These are phyloP conservation scores for Anneissia japonica DNA, from an alignment of 35 echinoderm and acorn worm species.

Conservation along the genomic window DNA sequence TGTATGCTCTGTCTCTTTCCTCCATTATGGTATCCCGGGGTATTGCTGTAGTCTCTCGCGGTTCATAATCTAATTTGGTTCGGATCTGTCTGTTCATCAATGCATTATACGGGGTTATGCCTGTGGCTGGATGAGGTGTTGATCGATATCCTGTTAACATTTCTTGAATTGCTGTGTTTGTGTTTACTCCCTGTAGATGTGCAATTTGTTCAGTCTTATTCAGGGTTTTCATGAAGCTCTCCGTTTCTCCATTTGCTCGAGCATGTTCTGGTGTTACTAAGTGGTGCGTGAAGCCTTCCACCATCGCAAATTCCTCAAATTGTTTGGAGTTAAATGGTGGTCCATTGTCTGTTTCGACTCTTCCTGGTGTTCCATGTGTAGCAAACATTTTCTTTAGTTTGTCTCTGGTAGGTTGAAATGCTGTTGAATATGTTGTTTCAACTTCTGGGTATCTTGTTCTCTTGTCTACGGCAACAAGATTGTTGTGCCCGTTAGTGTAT, in stretches of 20 bases:
- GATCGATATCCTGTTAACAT: slow-evolving; percentile 61
- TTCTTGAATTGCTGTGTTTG: slow-evolving; percentile 28
- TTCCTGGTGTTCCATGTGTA: slow-evolving; percentile 42
- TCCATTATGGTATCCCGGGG: neutral
- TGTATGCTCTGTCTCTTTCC: slow-evolving; percentile 39
- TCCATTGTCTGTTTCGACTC: slow-evolving; percentile 47
- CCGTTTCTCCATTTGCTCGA: slow-evolving; percentile 48
- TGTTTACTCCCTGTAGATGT: slow-evolving; percentile 13
- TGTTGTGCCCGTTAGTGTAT: slow-evolving; percentile 60
- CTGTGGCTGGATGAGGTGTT: slow-evolving; percentile 45
- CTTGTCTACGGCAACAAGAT: slow-evolving; percentile 52
- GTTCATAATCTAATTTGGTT: slow-evolving; percentile 35
- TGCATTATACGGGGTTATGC: slow-evolving; percentile 38
- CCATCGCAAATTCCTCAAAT: slow-evolving; percentile 41
- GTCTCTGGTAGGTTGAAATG: slow-evolving; percentile 25
- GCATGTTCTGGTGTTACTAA: slow-evolving; percentile 37
- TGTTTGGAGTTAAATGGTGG: slow-evolving; percentile 56
- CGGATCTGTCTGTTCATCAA: slow-evolving; percentile 43
- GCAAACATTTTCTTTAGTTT: slow-evolving; percentile 53
- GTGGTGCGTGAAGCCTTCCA: slow-evolving; percentile 44
- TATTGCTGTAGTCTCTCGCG: neutral
- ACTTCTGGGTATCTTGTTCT: slow-evolving; percentile 49
- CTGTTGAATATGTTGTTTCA: slow-evolving; percentile 12
- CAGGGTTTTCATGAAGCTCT: slow-evolving; percentile 53
- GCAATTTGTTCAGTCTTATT: slow-evolving; percentile 51